Evolutionary conservation across 2,888 invertebrate species (phyloP).

Genomic region (Urechis unicinctus): DNA sequence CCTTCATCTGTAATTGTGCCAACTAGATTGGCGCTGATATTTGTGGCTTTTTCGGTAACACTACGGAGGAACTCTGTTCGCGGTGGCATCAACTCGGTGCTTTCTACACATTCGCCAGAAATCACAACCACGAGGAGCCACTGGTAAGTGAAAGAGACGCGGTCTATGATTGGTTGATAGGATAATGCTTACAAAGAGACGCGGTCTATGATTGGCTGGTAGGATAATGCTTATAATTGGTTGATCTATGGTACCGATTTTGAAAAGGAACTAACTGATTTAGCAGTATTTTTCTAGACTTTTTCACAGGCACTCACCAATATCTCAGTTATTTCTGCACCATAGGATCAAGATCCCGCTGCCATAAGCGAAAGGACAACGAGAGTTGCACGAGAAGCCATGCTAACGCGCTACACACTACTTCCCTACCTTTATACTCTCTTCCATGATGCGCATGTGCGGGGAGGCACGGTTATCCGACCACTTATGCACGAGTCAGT

Average conservation of each 20-base stretch:
- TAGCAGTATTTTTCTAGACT: no score
- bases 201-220: no score
- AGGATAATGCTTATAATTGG: no score
- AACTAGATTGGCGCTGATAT: conserved; percentile 45
- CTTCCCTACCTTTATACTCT: conserved; percentile 42
- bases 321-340: no score
- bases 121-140: conserved; percentile 28
- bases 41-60: conserved; percentile 34
- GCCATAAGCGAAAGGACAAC: conserved; percentile 50
- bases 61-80: conserved; percentile 31
- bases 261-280: no score
- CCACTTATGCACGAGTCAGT: conserved; percentile 75
- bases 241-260: no score
- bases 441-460: conserved; percentile 53
- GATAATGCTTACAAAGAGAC: no score
- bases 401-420: conserved; percentile 37
- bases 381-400: conserved; percentile 19
- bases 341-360: conserved; percentile 41
- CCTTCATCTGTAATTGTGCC: no score
- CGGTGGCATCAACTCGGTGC: conserved; percentile 47
- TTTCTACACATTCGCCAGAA: conserved; percentile 39
- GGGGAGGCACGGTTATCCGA: conserved; percentile 69
- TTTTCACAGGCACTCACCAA: no score
- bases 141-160: conserved; percentile 9
- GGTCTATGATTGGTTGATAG: no score